Evolutionary conservation across 2,113 vertebrate genomes (phyloP), one percentile per base, ranked within the genome.

Genomic region (Aphelocoma coerulescens): DNA sequence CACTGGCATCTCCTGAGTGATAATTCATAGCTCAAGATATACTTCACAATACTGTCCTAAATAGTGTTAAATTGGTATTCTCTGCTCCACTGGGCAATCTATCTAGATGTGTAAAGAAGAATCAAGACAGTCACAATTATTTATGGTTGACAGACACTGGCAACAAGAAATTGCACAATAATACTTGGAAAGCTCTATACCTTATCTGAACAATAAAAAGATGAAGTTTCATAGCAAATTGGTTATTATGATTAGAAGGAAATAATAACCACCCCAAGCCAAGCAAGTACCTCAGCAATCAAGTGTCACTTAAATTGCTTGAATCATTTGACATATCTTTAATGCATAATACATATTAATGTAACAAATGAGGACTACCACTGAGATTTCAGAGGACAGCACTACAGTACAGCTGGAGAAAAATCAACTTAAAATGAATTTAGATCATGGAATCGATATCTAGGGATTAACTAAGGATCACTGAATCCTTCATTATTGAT

Each of bases 381-480:
- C n/a, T 68, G 49, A 78, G 74, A 86, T 78, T 96, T 91, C 44
- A 91, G 75, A 79, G 51, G 81, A 89, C 73, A 82, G 49, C 33
- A 51, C 51, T 82, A 79, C 61, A 89, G 61, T n/a, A 78, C 26
- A 85, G 88, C 32, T 33, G 87, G 69, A 95, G 94, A 94, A 97
- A 97, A 97, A 96, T 96, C 81, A 97, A 93, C 96, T 95, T 96
- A 89, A 97, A 98, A 96, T 97, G 93, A 98, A 97, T 97, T 96
- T 92, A 95, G 87, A 97, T 96, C 76, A 94, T 13, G 35, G 92
- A 98, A 95, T 97, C 90, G 3, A 97, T 97, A 95, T 20, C 63
- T 89, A 57, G 59, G 84, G 65, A 97, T 97, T 97, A 96, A 96
- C 63, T 94, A 96, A 97, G 78, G 91, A 97, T 97, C 97, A 94